Evolutionary conservation across 2,888 invertebrate species (phyloP).

Genomic region (Cheilosia vernalis): DNA sequence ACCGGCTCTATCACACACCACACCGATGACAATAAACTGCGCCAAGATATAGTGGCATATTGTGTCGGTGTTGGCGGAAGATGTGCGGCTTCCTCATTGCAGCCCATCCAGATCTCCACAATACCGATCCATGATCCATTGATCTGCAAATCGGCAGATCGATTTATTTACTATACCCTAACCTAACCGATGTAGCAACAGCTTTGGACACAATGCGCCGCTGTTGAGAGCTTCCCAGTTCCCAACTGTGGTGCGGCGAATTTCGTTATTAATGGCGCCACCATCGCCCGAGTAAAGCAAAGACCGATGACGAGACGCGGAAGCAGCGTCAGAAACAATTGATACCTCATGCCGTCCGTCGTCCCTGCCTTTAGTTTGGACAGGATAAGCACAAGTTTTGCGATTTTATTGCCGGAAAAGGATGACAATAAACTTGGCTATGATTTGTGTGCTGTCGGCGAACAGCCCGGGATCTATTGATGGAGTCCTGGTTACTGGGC

Average conservation of each 20-base stretch:
- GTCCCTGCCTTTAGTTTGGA: slow-evolving; percentile 13
- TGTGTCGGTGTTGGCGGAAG: slow-evolving; percentile 40
- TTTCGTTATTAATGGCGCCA: slow-evolving; percentile 73
- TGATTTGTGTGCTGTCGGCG: slow-evolving; percentile 63
- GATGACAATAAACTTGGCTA: slow-evolving; percentile 70
- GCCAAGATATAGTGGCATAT: slow-evolving; percentile 67
- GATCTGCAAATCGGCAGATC: slow-evolving; percentile 65
- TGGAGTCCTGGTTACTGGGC: slow-evolving; percentile 29
- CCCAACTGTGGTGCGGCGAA: slow-evolving; percentile 8
- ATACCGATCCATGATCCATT: slow-evolving; percentile 57
- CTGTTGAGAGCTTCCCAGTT: not conserved
- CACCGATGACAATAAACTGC: slow-evolving; percentile 65
- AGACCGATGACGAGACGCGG: slow-evolving; percentile 35
- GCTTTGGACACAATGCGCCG: slow-evolving; percentile 63
- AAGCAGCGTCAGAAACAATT: slow-evolving; percentile 68
- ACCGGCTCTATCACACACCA: slow-evolving; percentile 1
- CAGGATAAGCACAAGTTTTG: slow-evolving; percentile 70
- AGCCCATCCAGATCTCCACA: slow-evolving; percentile 39
- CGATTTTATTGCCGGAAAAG: slow-evolving; percentile 75
- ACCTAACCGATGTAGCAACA: slow-evolving; percentile 69
- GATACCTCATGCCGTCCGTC: slow-evolving; percentile 71
- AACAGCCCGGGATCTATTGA: slow-evolving; percentile 29
- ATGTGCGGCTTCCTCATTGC: slow-evolving; percentile 61
- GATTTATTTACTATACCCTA: slow-evolving; percentile 68
- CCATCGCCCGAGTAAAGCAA: slow-evolving; percentile 57